Evolutionary conservation across 2,113 vertebrate genomes (phyloP), one percentile per base, ranked within the genome.

Genomic region (Tylochromis polylepis): DNA sequence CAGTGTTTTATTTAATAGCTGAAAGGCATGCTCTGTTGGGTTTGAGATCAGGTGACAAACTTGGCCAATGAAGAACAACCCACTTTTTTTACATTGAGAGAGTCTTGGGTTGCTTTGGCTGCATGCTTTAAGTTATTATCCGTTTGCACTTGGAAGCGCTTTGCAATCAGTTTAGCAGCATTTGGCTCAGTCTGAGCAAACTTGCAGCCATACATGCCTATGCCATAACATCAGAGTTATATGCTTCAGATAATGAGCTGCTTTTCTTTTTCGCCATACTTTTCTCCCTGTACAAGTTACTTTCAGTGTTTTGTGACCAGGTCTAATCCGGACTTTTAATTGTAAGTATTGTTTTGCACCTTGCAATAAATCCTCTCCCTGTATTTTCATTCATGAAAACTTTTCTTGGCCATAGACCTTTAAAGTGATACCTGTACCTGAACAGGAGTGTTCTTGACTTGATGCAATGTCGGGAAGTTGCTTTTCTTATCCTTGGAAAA

Each of bases 301-400:
- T 70, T 72, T 72, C 22, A 9, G 46, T 72, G 43, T 70, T 70
- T 41, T 70, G 36, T 15, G 12, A 24, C 36, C 4, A 65, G n/a
- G 0, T 0, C 36, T 41, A 43, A 41, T 41, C 62, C 22, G n/a
- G 65, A 65, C 60, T 65, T 38, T 65, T 65, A n/a, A 65, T 18
- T n/a, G 60, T 65, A 65, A 65, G n/a, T 10, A 65, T 7, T n/a
- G 11, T n/a, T 65, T 65, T 65, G 34, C 60, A 65, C 34, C 2
- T 0, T 65, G 0, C 59, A 62, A 62, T 38, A n/a, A n/a, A 65
- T n/a, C n/a, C n/a, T n/a, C n/a, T n/a, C 0, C 2, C 60, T 22
- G 20, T n/a, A 38, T 65, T 22, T 65, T 38, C 34, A 36, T 38
- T 65, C 60, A 65, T 65, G 36, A 65, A 65, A 38, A 38, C 60